Conservation (phyloP, 2,113 vertebrate genomes). For the Seriola rivoliana region DNA sequence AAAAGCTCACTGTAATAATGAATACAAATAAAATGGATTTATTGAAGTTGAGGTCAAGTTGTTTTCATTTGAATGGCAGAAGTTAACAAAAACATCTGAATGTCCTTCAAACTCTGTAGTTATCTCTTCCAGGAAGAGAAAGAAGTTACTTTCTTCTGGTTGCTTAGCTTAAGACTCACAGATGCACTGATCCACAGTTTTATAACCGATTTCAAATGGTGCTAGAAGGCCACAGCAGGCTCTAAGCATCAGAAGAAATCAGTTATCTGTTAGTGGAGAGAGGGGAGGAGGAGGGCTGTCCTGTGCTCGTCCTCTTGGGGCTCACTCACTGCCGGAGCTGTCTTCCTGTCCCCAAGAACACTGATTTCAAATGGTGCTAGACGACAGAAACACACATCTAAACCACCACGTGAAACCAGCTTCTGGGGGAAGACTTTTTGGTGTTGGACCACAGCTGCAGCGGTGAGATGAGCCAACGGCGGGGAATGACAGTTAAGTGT, state of each 20-base stretch:
- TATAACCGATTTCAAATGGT: conserved; percentile 99
- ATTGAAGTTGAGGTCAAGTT: not conserved
- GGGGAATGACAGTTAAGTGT: not conserved
- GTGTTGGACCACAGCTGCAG: conserved; percentile 40
- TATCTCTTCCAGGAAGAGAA: not conserved
- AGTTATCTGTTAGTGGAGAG: conserved; percentile 96
- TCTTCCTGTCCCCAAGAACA: conserved; percentile 85
- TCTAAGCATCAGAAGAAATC: conserved; percentile 99
- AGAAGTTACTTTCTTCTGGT: not conserved
- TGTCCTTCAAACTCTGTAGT: not conserved
- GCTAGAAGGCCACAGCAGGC: conserved; percentile 93
- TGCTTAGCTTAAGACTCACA: not conserved
- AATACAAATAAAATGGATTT: conserved; percentile 1
- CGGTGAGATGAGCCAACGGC: conserved; percentile 14
- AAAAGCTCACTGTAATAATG: not conserved
- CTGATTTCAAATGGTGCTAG: conserved; percentile 94
- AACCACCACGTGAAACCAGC: conserved; percentile 90
- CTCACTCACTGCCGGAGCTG: conserved; percentile 56
- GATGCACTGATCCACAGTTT: conserved; percentile 88
- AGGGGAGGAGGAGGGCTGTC: not conserved
- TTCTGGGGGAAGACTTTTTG: conserved; percentile 80
- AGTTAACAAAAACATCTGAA: not conserved
- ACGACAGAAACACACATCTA: conserved; percentile 86
- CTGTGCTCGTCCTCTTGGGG: conserved; percentile 4
- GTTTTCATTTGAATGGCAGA: not conserved